A percentile compares a stretch with the other conserved stretches of the same genome.
phyloP scores from a whole-genome alignment of 2,888 invertebrate genomes.

The Anthophora plumipes region DNA sequence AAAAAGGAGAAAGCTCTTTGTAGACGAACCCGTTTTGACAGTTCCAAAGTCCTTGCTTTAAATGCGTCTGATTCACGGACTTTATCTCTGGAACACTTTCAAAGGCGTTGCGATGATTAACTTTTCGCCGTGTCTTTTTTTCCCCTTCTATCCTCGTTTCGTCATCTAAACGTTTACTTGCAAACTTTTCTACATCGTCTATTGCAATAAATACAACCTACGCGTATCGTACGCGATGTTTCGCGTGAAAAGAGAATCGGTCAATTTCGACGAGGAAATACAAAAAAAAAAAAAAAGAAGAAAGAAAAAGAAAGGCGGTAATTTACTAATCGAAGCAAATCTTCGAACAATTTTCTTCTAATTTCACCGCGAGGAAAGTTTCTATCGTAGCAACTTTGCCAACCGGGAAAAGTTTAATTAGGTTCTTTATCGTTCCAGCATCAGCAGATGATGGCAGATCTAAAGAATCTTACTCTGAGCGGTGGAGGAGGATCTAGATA shows the following conservation, averaged over 20 bases:
- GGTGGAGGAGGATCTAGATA: slow-evolving; percentile 77
- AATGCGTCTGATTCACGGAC: slow-evolving; percentile 36
- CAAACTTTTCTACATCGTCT: neutral
- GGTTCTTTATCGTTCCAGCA: slow-evolving; percentile 49
- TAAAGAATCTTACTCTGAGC: slow-evolving; percentile 79
- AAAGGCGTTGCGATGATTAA: slow-evolving; percentile 1
- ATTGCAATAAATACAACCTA: neutral
- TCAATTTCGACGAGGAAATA: neutral
- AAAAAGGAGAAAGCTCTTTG: slow-evolving; percentile 39
- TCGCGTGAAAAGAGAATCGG: neutral
- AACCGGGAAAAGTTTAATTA: neutral
- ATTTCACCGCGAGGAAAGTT: neutral
- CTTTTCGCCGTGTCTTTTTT: neutral
- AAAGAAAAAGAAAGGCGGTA: too few species aligned
- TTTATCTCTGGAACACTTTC: slow-evolving; percentile 11
- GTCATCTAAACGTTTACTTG: neutral
- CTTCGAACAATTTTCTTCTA: too few species aligned
- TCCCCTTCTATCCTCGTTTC: too few species aligned
- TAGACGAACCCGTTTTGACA: slow-evolving; percentile 29
- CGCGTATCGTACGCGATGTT: too few species aligned
- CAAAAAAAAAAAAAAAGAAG: too few species aligned
- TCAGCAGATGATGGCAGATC: slow-evolving; percentile 79
- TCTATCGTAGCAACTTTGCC: neutral
- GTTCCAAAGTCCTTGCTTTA: slow-evolving; percentile 26
- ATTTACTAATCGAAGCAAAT: neutral